Evolutionary conservation across 2,113 vertebrate species (phyloP).

Genomic region (Corythornis madagascariensis): DNA sequence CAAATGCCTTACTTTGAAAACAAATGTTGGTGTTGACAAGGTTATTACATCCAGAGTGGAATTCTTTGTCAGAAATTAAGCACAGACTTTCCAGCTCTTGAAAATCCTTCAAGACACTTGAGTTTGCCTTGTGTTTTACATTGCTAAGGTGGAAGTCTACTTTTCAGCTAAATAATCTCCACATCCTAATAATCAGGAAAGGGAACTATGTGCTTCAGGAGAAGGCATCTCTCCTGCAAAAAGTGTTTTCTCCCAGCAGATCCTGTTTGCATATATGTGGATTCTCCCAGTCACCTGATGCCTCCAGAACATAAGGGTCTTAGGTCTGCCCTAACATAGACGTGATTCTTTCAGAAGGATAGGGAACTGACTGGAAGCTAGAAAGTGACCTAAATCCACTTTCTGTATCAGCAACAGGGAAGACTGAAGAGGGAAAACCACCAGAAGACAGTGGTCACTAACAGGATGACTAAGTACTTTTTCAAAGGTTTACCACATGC

Average conservation of each 20-base stretch:
- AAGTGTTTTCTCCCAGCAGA: background rate
- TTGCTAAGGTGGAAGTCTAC: background rate
- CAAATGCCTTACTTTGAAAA: background rate
- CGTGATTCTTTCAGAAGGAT: background rate
- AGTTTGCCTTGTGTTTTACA: background rate
- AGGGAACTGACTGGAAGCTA: background rate
- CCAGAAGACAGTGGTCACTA: background rate
- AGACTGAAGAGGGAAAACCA: background rate
- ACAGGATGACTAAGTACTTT: slow-evolving; percentile 48
- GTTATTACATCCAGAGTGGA: background rate
- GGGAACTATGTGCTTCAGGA: background rate
- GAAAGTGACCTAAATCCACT: background rate
- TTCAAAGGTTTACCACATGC: slow-evolving; percentile 17
- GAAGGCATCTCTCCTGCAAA: background rate
- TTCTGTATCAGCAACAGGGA: background rate
- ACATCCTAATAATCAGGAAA: fast-evolving
- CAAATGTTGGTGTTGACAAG: background rate
- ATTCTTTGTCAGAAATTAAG: background rate
- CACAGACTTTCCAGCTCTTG: background rate
- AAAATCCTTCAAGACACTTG: background rate
- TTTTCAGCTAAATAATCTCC: background rate
- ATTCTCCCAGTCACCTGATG: background rate
- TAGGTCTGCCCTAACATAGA: background rate
- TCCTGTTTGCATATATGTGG: background rate
- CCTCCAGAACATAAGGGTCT: background rate